phyloP scores from a whole-genome alignment of 2,797 vertebrate species.

The Periparus ater region DNA sequence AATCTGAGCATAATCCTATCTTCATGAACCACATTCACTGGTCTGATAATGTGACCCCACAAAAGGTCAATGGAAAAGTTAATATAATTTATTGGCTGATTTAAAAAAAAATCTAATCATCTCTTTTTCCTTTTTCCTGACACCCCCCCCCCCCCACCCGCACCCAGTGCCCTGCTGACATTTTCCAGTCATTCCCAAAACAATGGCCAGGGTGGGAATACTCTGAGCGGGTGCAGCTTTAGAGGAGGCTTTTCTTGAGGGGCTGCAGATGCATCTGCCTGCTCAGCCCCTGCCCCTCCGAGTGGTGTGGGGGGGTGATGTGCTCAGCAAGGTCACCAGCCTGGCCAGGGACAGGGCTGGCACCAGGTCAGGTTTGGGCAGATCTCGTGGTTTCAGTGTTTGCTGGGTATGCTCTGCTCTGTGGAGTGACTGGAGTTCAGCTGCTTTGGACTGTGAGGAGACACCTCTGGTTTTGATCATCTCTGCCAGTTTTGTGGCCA shows the following conservation, averaged over 20 bases:
- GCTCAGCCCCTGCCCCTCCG: fast-evolving
- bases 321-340: background rate
- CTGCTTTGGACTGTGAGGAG: background rate
- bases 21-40: constrained; percentile 45
- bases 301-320: background rate
- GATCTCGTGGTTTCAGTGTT: background rate
- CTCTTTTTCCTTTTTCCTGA: constrained; percentile 67
- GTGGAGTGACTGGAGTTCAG: background rate
- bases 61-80: constrained; percentile 66
- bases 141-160: constrained; percentile 37
- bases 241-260: constrained; percentile 24
- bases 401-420: background rate
- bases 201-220: constrained; percentile 60
- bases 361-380: background rate
- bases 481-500: background rate
- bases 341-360: background rate
- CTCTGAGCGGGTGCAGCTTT: background rate
- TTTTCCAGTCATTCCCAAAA: constrained; percentile 64
- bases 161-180: constrained; percentile 61
- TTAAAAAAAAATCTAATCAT: constrained; percentile 60
- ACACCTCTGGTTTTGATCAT: background rate
- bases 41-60: constrained; percentile 35
- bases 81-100: constrained; percentile 65
- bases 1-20: constrained; percentile 49
- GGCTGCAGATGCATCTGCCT: background rate